Conservation (phyloP, 2,113 vertebrate species). For the Crotalus tigris region DNA sequence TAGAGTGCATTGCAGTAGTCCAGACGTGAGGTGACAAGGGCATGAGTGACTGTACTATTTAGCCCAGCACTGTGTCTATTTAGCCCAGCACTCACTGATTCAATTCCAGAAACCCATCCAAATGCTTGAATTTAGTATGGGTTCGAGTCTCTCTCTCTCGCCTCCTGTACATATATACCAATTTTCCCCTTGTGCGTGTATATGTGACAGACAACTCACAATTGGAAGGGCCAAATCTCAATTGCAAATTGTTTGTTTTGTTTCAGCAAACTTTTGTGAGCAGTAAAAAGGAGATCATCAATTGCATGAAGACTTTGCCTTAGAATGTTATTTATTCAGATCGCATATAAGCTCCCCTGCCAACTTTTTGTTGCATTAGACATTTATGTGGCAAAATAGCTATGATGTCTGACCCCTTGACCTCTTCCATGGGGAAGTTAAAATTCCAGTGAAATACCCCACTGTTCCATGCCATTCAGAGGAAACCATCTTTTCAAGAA, state of each 20-base stretch:
- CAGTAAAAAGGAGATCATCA: background rate
- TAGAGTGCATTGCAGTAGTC: too few relatives aligned
- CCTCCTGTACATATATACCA: background rate
- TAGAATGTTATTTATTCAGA: background rate
- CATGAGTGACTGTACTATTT: too few relatives aligned
- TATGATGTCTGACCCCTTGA: conserved; percentile 31
- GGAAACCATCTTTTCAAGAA: conserved; percentile 67
- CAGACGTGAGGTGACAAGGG: too few relatives aligned
- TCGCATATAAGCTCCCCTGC: background rate
- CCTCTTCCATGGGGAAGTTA: conserved; percentile 39
- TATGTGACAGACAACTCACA: too few relatives aligned
- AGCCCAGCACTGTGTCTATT: background rate
- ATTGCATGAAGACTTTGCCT: background rate
- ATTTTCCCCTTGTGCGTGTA: background rate
- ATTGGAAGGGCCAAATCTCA: background rate
- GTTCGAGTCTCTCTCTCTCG: background rate
- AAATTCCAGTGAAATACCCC: conserved; percentile 49
- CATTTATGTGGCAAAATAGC: conserved; percentile 43
- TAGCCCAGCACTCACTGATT: background rate
- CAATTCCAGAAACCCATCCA: background rate
- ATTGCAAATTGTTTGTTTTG: background rate
- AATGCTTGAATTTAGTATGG: background rate
- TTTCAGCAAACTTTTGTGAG: background rate
- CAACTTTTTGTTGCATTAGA: conserved; percentile 7
- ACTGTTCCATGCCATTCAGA: conserved; percentile 42